Base-by-base conservation (phyloP, 1,140 invertebrate species). In the Drosophila yakuba region DNA sequence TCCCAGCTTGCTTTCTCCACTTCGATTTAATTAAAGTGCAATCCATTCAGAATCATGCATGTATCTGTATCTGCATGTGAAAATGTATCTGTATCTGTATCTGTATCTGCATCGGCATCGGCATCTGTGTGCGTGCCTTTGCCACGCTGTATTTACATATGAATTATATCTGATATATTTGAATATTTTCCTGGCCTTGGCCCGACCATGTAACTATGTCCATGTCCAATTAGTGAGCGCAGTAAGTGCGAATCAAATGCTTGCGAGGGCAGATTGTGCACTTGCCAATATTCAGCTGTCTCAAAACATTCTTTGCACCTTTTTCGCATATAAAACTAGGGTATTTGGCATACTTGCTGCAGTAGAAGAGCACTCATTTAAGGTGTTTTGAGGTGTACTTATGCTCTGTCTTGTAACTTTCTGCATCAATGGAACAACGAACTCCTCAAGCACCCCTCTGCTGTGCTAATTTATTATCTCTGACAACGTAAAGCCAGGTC, bases 11-110 rank as follows among this genome's bases (percentile, higher is more conserved):
- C 60, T 23, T 39, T 36, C 11, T 12, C 8, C 51, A 20, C 43
- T 71, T 71, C 68, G 28, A 71, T 58, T 71, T 71, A 58, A 71
- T 74, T 74, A 54, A 73, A 61, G 35, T 73, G 69, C 69, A 73
- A 36, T 61, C 35, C 39, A 72, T 72, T 71, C 39, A 73, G 28
- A 50, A 8, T 12, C 44, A 25, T 17, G 17, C 17, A 17, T 17
- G 20, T 20, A 20, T 20, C 20, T 2, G 20, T 2, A 20, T 32
- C 4, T 14, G 12, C 17, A 17, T 17, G 17, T 17, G 17, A 17
- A 17, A 17, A 17, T 17, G 20, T 20, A 20, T 20, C 20, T 2
- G 20, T 2, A 20, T 32, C 4, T 12, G 12, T 12, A 2, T 44
- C 35, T 38, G 4, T 8, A 32, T 32, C 35, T 36, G n/a, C 8